Base-by-base conservation (phyloP, 2,797 vertebrate species). In the Arctocebus calabarensis region DNA sequence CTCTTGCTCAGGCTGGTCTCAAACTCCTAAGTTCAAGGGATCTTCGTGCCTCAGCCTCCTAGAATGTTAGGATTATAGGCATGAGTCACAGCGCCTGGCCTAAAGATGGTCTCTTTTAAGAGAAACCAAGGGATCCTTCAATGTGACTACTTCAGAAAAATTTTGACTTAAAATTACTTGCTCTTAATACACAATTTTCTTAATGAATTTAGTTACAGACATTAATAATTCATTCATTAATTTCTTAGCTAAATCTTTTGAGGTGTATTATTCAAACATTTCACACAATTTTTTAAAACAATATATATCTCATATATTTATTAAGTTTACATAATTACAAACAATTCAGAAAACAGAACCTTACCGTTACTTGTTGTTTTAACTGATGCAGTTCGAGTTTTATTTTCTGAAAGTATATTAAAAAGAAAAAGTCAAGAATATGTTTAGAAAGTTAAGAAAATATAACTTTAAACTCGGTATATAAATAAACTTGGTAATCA, bases 301-400 rank as follows among this genome's bases (percentile, higher is more conserved):
- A 61, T 85, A 4, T 57, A 73, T 81, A 78, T 75, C 32, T 84
- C 17, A 90, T 11, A 61, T 40, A 85, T 45, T 94, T 85, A 84
- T 84, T 75, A 85, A 52, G 7, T 40, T 52, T 13, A 86, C 7
- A 17, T 79, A 74, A 83, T 68, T 81, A 84, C 16, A 86, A 2
- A 90, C 0, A 73, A 66, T 10, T 16, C 77, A 7, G 29, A 75
- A 52, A 78, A 64, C 5, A 83, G 10, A 89, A 34, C 92, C 99
- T 99, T 98, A 99, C 99, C 14, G 14, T 52, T 52, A 16, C 48
- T 48, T 3, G 45, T 48, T 98, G 94, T n/a, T n/a, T 52, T 52
- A 52, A 52, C 48, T 52, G 48, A 52, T 52, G 48, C 14, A 99
- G 98, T 96, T 99, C 99, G 97, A 99, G 98, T 97, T 99, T 99